Conservation (phyloP, 23 tunicate genomes). For the Corella eumyota region DNA sequence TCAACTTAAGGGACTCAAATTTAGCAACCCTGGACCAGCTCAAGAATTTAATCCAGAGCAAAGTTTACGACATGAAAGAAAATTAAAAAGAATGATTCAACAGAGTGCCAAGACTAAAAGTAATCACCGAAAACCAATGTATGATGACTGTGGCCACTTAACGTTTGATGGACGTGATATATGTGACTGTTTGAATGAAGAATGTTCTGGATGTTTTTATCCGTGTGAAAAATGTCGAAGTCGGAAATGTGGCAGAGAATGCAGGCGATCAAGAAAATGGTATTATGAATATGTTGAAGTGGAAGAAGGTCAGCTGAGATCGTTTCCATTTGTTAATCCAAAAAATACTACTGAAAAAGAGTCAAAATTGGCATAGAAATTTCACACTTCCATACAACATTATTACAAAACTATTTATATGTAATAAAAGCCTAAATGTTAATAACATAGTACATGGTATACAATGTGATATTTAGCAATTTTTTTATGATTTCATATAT, state of each 20-base stretch:
- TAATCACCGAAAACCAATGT: slow-evolving; percentile 41
- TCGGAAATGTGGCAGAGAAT: slow-evolving; percentile 63
- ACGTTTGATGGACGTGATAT: slow-evolving; percentile 54
- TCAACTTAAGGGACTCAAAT: slow-evolving; percentile 43
- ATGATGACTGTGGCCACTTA: slow-evolving; percentile 64
- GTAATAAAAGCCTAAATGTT: no score
- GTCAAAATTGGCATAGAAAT: no score
- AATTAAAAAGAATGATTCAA: slow-evolving; percentile 43
- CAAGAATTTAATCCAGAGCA: slow-evolving; percentile 61
- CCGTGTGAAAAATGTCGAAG: slow-evolving; percentile 68
- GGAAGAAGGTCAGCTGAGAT: slow-evolving; percentile 58
- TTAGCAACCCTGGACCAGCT: slow-evolving; percentile 77
- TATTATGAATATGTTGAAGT: slow-evolving; percentile 56
- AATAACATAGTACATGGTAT: no score
- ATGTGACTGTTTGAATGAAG: slow-evolving; percentile 62
- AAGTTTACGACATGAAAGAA: slow-evolving; percentile 66
- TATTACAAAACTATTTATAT: no score
- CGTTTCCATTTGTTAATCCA: no score
- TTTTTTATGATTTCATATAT: no score
- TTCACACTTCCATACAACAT: no score
- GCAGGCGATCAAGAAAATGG: slow-evolving; percentile 51
- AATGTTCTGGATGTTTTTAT: slow-evolving; percentile 76
- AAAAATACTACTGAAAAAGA: no score
- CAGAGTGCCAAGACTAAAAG: slow-evolving; percentile 25
- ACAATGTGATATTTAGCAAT: no score